Percentiles rank a stretch among this genome's conserved stretches.
phyloP scores from a whole-genome alignment of 2,797 vertebrate species.

The Mustela erminea region DNA sequence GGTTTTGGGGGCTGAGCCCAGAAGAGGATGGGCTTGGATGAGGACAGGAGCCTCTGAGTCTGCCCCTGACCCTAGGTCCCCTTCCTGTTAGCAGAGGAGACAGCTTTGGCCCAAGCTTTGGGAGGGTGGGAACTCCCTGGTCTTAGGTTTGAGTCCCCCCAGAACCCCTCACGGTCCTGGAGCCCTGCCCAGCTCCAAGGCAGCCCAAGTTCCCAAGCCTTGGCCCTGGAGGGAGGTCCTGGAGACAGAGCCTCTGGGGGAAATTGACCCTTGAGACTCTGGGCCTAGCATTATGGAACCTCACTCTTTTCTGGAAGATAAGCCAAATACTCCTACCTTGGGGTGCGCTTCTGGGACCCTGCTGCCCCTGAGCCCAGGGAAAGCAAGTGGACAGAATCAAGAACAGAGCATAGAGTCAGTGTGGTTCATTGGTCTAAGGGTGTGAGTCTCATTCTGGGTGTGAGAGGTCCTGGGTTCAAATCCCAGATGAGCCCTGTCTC shows the following conservation, averaged over 20 bases:
- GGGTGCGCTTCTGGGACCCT: not conserved
- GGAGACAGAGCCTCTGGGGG: fast-evolving
- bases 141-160: not conserved
- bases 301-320: not conserved
- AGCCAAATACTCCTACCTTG: not conserved
- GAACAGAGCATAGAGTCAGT: fast-evolving
- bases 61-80: not conserved
- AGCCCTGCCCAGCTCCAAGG: not conserved
- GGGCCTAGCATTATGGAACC: not conserved
- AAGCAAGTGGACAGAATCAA: not conserved
- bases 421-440: not conserved
- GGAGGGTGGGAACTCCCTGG: not conserved
- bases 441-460: constrained; percentile 80
- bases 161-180: fast-evolving
- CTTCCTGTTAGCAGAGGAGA: not conserved
- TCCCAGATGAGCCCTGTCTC: not conserved
- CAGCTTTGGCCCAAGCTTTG: not conserved
- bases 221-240: not conserved
- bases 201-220: not conserved
- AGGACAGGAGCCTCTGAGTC: not conserved
- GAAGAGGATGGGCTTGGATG: not conserved
- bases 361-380: not conserved
- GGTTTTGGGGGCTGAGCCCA: not conserved
- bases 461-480: constrained; percentile 82
- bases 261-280: fast-evolving